Percentiles rank a stretch among this genome's conserved stretches.
Conservation (phyloP, 1,140 invertebrate species). For the Brachionus rubens region DNA sequence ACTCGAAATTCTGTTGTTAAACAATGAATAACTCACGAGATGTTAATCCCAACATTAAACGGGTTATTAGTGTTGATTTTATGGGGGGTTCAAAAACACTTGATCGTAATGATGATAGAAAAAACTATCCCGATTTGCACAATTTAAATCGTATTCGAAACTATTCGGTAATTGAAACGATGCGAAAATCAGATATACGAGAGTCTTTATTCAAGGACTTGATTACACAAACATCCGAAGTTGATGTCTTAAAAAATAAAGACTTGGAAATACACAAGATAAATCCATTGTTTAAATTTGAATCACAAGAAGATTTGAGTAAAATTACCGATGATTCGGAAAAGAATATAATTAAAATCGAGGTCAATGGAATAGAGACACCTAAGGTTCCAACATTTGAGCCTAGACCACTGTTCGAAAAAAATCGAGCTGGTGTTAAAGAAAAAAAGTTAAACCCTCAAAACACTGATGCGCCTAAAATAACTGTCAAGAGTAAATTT, state of each 20-base stretch:
- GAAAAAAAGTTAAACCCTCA: background rate
- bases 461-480: background rate
- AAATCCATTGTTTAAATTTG: slow-evolving; percentile 24
- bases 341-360: slow-evolving; percentile 14
- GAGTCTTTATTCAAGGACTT: slow-evolving; percentile 13
- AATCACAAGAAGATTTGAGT: background rate
- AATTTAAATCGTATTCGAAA: slow-evolving; percentile 8
- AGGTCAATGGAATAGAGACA: no score
- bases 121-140: background rate
- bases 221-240: background rate
- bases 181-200: background rate
- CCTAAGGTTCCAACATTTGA: no score
- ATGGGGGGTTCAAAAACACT: slow-evolving; percentile 8
- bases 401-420: no score
- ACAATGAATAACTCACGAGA: background rate
- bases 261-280: slow-evolving; percentile 12
- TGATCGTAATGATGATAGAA: background rate
- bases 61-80: background rate
- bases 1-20: no score
- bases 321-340: background rate
- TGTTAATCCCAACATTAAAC: background rate
- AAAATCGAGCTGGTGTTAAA: background rate
- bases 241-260: background rate
- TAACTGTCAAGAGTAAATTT: background rate
- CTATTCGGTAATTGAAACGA: background rate